These are phyloP conservation scores for Halcyon badia DNA, from an alignment of 2,797 vertebrate genomes.

Conservation along the genomic window DNA sequence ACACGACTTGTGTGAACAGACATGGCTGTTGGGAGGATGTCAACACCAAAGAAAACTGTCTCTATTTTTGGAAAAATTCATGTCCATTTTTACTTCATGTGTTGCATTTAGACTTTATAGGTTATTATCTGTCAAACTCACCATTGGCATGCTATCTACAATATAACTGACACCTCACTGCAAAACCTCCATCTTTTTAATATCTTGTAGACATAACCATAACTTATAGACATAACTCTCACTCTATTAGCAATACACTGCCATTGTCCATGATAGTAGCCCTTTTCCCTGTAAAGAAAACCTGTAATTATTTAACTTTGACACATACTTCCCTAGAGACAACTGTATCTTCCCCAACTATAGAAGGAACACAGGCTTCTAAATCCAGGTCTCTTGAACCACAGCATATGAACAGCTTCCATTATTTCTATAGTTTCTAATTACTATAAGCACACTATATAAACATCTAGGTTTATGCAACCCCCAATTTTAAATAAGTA, in stretches of 20 bases:
- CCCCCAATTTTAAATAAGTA: neutral
- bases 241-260: neutral
- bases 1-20: neutral
- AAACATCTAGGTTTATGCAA: neutral
- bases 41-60: neutral
- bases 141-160: neutral
- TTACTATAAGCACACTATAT: neutral
- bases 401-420: neutral
- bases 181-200: neutral
- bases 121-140: neutral
- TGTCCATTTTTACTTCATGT: neutral
- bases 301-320: neutral
- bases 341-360: neutral
- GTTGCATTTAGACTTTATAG: neutral
- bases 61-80: neutral
- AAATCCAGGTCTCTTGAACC: neutral
- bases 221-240: neutral
- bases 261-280: neutral
- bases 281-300: neutral
- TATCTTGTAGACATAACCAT: neutral
- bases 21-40: neutral
- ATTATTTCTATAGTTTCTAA: neutral
- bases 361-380: neutral
- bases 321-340: neutral
- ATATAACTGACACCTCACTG: neutral